phyloP scores from a whole-genome alignment of 37 sponge, comb jelly and placozoan genomes.

The Chondrosia reniformis region DNA sequence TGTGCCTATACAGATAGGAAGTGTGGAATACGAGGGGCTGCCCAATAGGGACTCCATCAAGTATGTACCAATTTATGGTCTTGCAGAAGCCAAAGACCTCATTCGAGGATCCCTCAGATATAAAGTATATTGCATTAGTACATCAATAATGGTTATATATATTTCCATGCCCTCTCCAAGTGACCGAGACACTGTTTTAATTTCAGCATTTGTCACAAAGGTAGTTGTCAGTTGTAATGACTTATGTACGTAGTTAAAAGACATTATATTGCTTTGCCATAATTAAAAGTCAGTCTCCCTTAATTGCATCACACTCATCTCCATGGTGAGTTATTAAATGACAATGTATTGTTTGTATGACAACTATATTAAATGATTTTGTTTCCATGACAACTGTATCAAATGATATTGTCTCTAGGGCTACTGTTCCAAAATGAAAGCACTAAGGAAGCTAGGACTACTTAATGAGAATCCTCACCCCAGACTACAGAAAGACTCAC shows the following conservation, averaged over 20 bases:
- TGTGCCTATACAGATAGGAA: slow-evolving; percentile 28
- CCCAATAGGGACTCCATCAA: slow-evolving; percentile 84
- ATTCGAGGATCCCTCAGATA: slow-evolving; percentile 85
- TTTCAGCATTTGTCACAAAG: not conserved
- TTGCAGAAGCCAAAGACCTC: slow-evolving; percentile 70
- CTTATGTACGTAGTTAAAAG: no score
- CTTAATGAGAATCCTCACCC: slow-evolving; percentile 35
- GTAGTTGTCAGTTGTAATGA: no score
- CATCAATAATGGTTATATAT: slow-evolving; percentile 11
- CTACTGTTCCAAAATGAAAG: slow-evolving; percentile 19
- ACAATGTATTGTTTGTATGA: not conserved
- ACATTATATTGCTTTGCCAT: no score
- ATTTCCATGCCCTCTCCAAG: not conserved
- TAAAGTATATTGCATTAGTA: slow-evolving; percentile 43
- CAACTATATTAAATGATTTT: not conserved
- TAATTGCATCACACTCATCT: no score
- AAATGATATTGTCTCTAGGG: slow-evolving; percentile 36
- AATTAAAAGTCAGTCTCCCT: no score
- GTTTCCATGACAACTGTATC: not conserved
- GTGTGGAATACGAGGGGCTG: slow-evolving; percentile 69
- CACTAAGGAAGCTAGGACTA: slow-evolving; percentile 57
- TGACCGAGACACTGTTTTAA: no score
- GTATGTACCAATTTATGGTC: slow-evolving; percentile 73
- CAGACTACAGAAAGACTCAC: slow-evolving; percentile 41
- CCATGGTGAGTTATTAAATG: no score